These are phyloP conservation scores for Endomychus coccineus DNA, from an alignment of 2,888 invertebrate species.

Conservation along the genomic window DNA sequence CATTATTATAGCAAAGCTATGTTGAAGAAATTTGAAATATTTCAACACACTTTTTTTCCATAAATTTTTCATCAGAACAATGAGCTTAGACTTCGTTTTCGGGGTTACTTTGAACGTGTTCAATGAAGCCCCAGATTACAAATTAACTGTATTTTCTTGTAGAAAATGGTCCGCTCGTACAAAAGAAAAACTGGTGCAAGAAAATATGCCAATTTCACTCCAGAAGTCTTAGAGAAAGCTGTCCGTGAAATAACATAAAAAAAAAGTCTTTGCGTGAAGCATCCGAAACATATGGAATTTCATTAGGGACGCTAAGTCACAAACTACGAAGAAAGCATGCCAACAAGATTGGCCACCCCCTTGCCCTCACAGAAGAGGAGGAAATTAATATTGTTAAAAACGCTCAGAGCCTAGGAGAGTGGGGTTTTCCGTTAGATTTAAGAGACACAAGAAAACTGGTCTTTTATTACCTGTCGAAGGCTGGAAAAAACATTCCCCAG, in stretches of 20 bases:
- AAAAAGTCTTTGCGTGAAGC: conserved; percentile 7
- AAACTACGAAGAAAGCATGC: conserved; percentile 10
- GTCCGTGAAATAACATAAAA: conserved; percentile 2
- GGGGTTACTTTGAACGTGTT: conserved; percentile 11
- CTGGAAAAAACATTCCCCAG: too few species aligned
- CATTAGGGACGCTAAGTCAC: conserved; percentile 12
- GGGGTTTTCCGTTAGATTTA: conserved; percentile 11
- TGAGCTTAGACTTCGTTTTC: conserved; percentile 9
- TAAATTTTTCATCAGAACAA: conserved; percentile 9
- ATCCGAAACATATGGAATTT: conserved; percentile 10
- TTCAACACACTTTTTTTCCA: conserved; percentile 7
- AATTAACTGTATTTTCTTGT: conserved; percentile 3
- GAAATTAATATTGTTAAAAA: conserved; percentile 11
- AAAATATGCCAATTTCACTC: conserved; percentile 4
- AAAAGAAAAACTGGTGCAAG: conserved; percentile 6
- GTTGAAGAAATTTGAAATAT: conserved; percentile 9
- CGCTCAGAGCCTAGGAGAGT: conserved; percentile 5
- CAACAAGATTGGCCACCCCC: conserved; percentile 10
- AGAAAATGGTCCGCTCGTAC: conserved; percentile 10
- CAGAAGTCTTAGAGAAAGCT: conserved; percentile 4
- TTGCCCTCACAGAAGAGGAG: conserved; percentile 11
- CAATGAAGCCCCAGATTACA: conserved; percentile 9
- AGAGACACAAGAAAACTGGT: conserved; percentile 11
- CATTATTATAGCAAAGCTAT: conserved; percentile 8
- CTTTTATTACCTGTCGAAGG: too few species aligned